Conservation (phyloP, 2,888 invertebrate species). For the Eretmocerus hayati region DNA sequence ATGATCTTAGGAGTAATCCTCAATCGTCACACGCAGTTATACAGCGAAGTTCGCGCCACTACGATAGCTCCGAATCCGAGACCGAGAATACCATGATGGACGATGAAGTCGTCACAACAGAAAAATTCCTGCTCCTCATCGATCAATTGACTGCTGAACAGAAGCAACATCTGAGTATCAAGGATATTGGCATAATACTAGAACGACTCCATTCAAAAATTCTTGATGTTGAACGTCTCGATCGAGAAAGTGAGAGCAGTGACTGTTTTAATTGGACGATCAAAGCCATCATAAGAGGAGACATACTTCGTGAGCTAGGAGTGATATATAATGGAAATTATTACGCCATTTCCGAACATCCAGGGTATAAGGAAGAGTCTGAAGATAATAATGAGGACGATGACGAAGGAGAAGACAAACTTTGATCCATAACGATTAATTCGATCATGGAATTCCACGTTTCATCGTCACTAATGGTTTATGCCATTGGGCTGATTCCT, state of each 20-base stretch:
- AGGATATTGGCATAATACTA: slow-evolving; percentile 90
- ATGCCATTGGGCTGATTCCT: too few species aligned
- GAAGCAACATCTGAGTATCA: slow-evolving; percentile 85
- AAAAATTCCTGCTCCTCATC: slow-evolving; percentile 86
- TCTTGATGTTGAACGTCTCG: slow-evolving; percentile 84
- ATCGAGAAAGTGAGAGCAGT: slow-evolving; percentile 86
- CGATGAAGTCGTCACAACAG: slow-evolving; percentile 82
- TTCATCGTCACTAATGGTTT: too few species aligned
- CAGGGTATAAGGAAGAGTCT: slow-evolving; percentile 85
- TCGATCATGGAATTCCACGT: too few species aligned
- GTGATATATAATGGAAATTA: slow-evolving; percentile 93
- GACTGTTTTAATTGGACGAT: slow-evolving; percentile 96
- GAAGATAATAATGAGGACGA: slow-evolving; percentile 79
- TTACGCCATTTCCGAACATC: slow-evolving; percentile 91
- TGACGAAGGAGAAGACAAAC: slow-evolving; percentile 66
- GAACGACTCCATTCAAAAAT: slow-evolving; percentile 89
- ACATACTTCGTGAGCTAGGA: slow-evolving; percentile 82
- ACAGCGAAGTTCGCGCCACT: slow-evolving; percentile 43
- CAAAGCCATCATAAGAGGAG: slow-evolving; percentile 88
- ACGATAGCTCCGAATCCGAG: slow-evolving; percentile 87
- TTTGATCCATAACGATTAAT: too few species aligned
- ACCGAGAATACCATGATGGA: slow-evolving; percentile 90
- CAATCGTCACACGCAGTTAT: slow-evolving; percentile 33
- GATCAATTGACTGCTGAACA: slow-evolving; percentile 90
- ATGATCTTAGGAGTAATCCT: slow-evolving; percentile 24